Percentiles rank a stretch among this genome's conserved stretches.
These are phyloP conservation scores for Taeniopygia guttata DNA, from an alignment of 2,797 vertebrate genomes.

Conservation along the genomic window DNA sequence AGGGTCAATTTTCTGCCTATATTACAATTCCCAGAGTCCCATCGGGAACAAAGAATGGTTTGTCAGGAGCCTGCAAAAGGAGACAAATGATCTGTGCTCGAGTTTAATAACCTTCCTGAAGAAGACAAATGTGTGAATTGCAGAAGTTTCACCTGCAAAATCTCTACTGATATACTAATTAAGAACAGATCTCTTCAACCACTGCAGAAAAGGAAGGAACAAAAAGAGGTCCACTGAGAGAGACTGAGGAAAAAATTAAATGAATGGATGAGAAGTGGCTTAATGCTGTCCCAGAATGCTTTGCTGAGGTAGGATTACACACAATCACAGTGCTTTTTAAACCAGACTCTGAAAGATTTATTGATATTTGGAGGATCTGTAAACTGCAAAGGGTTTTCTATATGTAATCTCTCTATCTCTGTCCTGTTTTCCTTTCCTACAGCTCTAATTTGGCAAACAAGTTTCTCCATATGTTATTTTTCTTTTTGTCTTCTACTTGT, in stretches of 20 bases:
- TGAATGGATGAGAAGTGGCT: neutral
- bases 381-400: neutral
- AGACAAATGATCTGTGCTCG: conserved; percentile 56
- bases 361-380: neutral
- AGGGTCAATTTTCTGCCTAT: conserved; percentile 43
- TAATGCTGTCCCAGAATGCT: neutral
- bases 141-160: conserved; percentile 60
- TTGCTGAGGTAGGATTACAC: neutral
- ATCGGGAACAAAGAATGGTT: neutral
- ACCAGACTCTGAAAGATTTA: neutral
- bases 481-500: neutral
- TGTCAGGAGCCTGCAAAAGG: conserved; percentile 39
- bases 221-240: neutral
- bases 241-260: neutral
- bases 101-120: conserved; percentile 58
- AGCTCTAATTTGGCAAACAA: neutral
- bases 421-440: neutral
- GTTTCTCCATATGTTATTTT: neutral
- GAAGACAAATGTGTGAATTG: conserved; percentile 58
- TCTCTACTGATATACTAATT: conserved; percentile 56
- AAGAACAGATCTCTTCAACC: conserved; percentile 12
- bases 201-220: neutral
- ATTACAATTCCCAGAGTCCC: conserved; percentile 31
- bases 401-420: neutral
- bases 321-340: neutral